These are phyloP conservation scores for Eubasilissa splendida DNA, from an alignment of 2,888 invertebrate species.

Conservation along the genomic window DNA sequence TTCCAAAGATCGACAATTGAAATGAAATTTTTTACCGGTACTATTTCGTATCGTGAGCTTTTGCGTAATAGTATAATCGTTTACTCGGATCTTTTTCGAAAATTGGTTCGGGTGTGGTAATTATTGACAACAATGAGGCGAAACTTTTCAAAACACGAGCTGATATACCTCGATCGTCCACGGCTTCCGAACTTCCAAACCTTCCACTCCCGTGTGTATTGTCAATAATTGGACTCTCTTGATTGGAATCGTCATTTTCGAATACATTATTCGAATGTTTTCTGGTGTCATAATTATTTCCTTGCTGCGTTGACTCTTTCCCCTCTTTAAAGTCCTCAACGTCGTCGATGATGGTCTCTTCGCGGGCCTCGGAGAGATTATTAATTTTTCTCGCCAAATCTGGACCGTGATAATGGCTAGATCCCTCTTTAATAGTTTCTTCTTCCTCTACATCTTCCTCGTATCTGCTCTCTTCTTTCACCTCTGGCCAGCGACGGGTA, in stretches of 20 bases:
- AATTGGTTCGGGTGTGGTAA: conserved; percentile 63
- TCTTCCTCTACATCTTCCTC: conserved; percentile 56
- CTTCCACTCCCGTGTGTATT: conserved; percentile 66
- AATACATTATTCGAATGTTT: neutral
- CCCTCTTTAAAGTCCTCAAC: conserved; percentile 24
- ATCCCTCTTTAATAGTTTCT: conserved; percentile 53
- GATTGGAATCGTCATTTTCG: neutral
- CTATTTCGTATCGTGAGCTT: too few relatives aligned
- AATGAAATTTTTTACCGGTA: too few relatives aligned
- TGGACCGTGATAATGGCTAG: conserved; percentile 48
- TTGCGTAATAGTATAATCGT: conserved; percentile 68
- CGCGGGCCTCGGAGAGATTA: conserved; percentile 45
- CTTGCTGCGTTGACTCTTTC: conserved; percentile 37
- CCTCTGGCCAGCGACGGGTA: conserved; percentile 20
- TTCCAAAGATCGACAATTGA: too few relatives aligned
- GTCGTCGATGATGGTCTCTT: conserved; percentile 29
- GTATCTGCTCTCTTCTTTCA: conserved; percentile 53
- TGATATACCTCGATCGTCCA: conserved; percentile 60
- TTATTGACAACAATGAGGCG: conserved; percentile 66
- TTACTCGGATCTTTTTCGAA: conserved; percentile 71
- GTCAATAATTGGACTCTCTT: conserved; percentile 64
- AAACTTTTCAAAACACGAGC: conserved; percentile 67
- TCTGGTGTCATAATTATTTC: conserved; percentile 53
- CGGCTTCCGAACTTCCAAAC: conserved; percentile 59
- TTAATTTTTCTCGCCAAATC: conserved; percentile 53